Evolutionary conservation across 2,113 vertebrate genomes (phyloP).

Genomic region (Myotis lucifugus): DNA sequence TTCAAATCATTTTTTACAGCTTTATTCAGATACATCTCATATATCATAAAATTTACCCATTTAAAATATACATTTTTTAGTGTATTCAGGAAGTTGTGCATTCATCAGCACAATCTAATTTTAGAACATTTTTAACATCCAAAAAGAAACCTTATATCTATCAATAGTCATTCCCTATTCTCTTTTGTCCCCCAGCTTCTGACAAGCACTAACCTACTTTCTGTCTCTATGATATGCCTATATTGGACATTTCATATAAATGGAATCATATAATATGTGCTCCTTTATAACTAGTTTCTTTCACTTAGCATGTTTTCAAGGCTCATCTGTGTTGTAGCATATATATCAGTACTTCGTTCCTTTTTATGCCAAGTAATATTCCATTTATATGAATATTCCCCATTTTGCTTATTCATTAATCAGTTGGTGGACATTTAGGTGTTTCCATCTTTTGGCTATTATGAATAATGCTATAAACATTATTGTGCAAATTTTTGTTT

Average conservation of each 20-base stretch:
- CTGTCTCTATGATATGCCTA: background rate
- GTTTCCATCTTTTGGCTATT: background rate
- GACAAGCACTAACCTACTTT: background rate
- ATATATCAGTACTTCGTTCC: background rate
- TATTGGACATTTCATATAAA: background rate
- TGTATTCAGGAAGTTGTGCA: background rate
- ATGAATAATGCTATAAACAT: conserved; percentile 12
- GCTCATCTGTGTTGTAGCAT: background rate
- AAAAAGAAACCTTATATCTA: background rate
- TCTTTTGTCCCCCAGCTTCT: background rate
- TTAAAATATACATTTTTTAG: conserved; percentile 45
- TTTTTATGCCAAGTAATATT: conserved; percentile 43
- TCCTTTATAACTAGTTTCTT: conserved; percentile 6
- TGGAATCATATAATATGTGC: background rate
- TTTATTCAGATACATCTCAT: conserved; percentile 24
- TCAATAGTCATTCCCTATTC: background rate
- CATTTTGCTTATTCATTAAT: conserved; percentile 26
- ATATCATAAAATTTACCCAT: conserved; percentile 28
- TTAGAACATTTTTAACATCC: background rate
- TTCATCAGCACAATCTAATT: conserved; percentile 7
- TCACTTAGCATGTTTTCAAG: background rate
- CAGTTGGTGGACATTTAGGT: background rate
- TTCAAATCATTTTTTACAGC: background rate
- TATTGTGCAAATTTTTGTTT: conserved; percentile 8
- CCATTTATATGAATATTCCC: background rate